Conservation (phyloP, 2,888 invertebrate genomes). For the Anaspis maculata region DNA sequence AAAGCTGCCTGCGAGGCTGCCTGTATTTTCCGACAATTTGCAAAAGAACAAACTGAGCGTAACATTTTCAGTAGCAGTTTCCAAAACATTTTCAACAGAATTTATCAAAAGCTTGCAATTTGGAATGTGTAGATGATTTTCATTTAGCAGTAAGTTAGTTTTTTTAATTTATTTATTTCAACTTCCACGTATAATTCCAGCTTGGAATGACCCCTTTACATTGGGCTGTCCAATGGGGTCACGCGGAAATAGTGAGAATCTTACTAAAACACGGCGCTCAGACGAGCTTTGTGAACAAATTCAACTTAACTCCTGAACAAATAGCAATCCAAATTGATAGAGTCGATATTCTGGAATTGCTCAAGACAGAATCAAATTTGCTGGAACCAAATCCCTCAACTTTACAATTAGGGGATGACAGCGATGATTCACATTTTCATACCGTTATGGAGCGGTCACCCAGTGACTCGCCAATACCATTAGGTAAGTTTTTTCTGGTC, state of each 20-base stretch:
- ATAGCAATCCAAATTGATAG: constrained; percentile 60
- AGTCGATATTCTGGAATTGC: constrained; percentile 50
- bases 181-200: too few relatives aligned
- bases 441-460: too few relatives aligned
- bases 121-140: too few relatives aligned
- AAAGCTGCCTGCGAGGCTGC: too few relatives aligned
- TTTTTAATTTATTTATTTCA: too few relatives aligned
- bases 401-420: constrained; percentile 20
- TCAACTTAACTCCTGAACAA: constrained; percentile 60
- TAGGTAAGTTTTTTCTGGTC: too few relatives aligned
- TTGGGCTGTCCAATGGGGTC: constrained; percentile 85
- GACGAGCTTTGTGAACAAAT: constrained; percentile 59
- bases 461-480: constrained; percentile 17
- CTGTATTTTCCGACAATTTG: too few relatives aligned
- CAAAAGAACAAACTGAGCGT: too few relatives aligned
- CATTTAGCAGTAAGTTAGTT: too few relatives aligned
- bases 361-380: constrained; percentile 35
- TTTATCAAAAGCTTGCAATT: too few relatives aligned
- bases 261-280: constrained; percentile 71
- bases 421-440: constrained; percentile 4
- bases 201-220: constrained; percentile 86
- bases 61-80: too few relatives aligned
- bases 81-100: too few relatives aligned
- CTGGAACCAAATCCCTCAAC: constrained; percentile 22
- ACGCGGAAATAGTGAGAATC: constrained; percentile 57